A percentile compares a stretch with the other conserved stretches of the same genome.
phyloP scores from a whole-genome alignment of 2,113 vertebrate species.

The Columba janthina region DNA sequence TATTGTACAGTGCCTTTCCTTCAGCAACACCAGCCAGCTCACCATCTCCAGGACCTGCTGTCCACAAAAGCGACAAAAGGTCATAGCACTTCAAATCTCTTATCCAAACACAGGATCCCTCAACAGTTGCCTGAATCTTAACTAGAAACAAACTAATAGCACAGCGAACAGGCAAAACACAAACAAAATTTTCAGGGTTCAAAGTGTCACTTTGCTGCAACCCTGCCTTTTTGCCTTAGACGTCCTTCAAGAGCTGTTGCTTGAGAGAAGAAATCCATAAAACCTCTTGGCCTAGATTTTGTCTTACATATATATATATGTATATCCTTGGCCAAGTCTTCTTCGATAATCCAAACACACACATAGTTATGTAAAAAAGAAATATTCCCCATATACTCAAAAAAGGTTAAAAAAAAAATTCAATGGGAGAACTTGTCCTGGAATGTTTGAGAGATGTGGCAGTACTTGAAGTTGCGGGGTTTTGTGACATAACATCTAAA shows the following conservation, averaged over 20 bases:
- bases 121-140: background rate
- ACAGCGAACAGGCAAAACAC: background rate
- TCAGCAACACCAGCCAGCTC: background rate
- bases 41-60: too few species aligned
- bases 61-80: background rate
- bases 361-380: background rate
- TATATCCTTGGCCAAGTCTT: background rate
- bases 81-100: background rate
- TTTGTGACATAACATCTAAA: background rate
- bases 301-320: background rate
- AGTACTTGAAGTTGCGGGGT: background rate
- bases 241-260: background rate
- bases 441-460: background rate
- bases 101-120: background rate
- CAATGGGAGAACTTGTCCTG: background rate
- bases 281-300: background rate
- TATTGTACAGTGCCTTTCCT: background rate
- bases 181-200: background rate
- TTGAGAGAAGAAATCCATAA: background rate
- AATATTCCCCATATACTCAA: background rate
- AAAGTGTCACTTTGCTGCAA: background rate
- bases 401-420: background rate
- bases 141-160: background rate
- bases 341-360: background rate
- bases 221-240: background rate